Evolutionary conservation across 2,888 invertebrate genomes (phyloP).

Genomic region (Heliothis peltigera): DNA sequence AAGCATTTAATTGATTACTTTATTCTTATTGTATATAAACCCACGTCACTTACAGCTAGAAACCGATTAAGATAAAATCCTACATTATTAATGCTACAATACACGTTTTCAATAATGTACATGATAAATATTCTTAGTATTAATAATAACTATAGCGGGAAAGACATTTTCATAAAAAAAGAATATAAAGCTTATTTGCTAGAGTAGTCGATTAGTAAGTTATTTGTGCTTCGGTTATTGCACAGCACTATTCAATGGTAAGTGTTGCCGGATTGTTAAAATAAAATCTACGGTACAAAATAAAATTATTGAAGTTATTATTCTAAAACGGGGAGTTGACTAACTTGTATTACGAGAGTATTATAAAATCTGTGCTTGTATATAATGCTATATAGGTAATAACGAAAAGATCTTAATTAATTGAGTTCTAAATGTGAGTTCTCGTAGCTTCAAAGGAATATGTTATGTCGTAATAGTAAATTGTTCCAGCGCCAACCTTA

Average conservation of each 20-base stretch:
- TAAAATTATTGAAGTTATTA: neutral
- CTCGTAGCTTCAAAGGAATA: constrained; percentile 53
- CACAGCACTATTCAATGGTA: neutral
- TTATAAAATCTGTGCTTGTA: too few species aligned
- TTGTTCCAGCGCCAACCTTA: constrained; percentile 89
- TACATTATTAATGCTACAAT: constrained; percentile 76
- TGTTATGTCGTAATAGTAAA: constrained; percentile 63
- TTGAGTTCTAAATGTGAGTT: constrained; percentile 24
- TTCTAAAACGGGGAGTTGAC: neutral
- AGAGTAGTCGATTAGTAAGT: constrained; percentile 41
- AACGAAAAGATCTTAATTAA: too few species aligned
- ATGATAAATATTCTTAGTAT: constrained; percentile 20
- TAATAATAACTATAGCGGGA: constrained; percentile 13
- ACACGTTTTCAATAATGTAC: constrained; percentile 71
- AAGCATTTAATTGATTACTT: neutral
- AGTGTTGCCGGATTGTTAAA: constrained; percentile 29
- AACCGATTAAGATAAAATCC: constrained; percentile 31
- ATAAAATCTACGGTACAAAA: constrained; percentile 10
- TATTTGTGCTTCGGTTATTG: neutral
- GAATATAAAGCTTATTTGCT: constrained; percentile 26
- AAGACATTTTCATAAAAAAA: neutral
- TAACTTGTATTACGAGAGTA: neutral
- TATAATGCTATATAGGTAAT: too few species aligned
- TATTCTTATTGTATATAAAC: constrained; percentile 11
- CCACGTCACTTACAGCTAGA: constrained; percentile 20